These are phyloP conservation scores for Cyprinodon brontotheroides DNA, from an alignment of 2,113 vertebrate species.

Conservation along the genomic window DNA sequence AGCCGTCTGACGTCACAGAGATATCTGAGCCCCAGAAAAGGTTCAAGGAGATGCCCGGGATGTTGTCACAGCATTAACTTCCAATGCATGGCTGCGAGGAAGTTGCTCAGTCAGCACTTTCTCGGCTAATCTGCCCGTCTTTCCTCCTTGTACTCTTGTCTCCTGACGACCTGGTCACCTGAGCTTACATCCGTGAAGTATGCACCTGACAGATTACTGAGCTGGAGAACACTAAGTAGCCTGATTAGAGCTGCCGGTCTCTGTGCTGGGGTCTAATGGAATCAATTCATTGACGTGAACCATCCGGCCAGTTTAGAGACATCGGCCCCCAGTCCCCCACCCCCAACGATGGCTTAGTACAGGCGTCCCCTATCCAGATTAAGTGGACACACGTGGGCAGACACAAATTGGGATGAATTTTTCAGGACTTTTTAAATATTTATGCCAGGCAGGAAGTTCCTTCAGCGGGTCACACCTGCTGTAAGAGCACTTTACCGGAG, in stretches of 20 bases:
- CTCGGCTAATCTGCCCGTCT: constrained; percentile 69
- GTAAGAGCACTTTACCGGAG: constrained; percentile 15
- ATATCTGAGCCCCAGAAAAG: constrained; percentile 30
- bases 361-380: constrained; percentile 6
- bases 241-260: constrained; percentile 45
- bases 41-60: constrained; percentile 36
- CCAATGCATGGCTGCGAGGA: constrained; percentile 40
- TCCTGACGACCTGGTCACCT: constrained; percentile 60
- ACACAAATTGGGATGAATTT: constrained; percentile 70
- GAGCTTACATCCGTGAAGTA: constrained; percentile 58
- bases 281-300: constrained; percentile 10
- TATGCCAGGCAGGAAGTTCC: constrained; percentile 27
- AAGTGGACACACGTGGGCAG: constrained; percentile 13
- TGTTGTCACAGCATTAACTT: constrained; percentile 50
- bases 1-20: constrained; percentile 52
- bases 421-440: constrained; percentile 80
- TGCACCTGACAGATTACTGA: constrained; percentile 52
- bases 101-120: constrained; percentile 65
- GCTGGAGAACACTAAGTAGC: constrained; percentile 27
- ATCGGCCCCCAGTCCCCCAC: not conserved
- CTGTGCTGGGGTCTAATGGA: constrained; percentile 5
- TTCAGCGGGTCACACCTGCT: constrained; percentile 53
- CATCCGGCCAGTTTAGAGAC: not conserved
- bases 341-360: not conserved
- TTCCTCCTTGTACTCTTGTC: constrained; percentile 42